A percentile compares a stretch with the other conserved stretches of the same genome.
Conservation (phyloP, 1,140 invertebrate species). For the Bombus difficillimus region DNA sequence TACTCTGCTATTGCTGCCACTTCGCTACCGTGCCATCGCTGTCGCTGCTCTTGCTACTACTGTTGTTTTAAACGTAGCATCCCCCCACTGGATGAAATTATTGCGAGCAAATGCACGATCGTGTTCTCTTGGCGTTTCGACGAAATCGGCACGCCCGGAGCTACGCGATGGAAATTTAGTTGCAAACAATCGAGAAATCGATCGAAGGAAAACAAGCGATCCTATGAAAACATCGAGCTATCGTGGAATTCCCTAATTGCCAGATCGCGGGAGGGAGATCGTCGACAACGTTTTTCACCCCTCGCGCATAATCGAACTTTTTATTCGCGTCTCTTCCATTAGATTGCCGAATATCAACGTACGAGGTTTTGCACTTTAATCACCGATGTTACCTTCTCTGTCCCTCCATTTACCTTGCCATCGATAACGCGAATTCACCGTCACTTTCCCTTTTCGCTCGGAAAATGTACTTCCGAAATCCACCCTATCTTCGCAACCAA, state of each 20-base stretch:
- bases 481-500: too few species aligned
- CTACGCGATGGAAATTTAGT: neutral
- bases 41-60: neutral
- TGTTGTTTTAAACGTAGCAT: neutral
- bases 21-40: neutral
- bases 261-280: neutral
- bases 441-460: slow-evolving; percentile 53
- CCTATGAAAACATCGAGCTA: neutral
- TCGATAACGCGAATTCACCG: slow-evolving; percentile 60
- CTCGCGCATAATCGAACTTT: slow-evolving; percentile 10
- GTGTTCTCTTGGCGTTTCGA: neutral
- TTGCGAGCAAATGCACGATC: neutral
- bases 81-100: neutral
- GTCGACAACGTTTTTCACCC: neutral
- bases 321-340: slow-evolving; percentile 23
- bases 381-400: slow-evolving; percentile 37
- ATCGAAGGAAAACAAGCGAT: neutral
- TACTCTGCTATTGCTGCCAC: neutral
- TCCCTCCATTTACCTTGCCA: slow-evolving; percentile 49
- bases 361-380: slow-evolving; percentile 69
- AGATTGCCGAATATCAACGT: slow-evolving; percentile 61
- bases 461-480: slow-evolving; percentile 28
- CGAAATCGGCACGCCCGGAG: neutral
- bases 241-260: slow-evolving; percentile 2
- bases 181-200: neutral